A percentile compares a stretch with the other conserved stretches of the same genome.
phyloP scores from a whole-genome alignment of 2,888 invertebrate species.

The Trichopoda pennipes region DNA sequence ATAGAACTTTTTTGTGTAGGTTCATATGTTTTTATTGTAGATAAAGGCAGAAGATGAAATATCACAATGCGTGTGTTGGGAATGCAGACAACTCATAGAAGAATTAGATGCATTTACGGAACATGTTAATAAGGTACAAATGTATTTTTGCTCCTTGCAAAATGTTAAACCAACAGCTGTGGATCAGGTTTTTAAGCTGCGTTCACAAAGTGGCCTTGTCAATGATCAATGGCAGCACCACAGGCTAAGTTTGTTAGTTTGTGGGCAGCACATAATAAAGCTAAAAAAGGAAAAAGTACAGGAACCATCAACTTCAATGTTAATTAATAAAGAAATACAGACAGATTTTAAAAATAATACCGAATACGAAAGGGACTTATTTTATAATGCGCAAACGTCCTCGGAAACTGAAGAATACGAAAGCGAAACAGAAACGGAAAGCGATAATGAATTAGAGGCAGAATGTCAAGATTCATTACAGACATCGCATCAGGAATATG shows the following conservation, averaged over 20 bases:
- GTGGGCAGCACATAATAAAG: constrained; percentile 72
- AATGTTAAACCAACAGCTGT: constrained; percentile 69
- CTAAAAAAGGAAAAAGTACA: constrained; percentile 1
- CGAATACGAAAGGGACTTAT: not conserved
- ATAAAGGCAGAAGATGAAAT: constrained; percentile 75
- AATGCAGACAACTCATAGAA: constrained; percentile 74
- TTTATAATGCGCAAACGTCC: not conserved
- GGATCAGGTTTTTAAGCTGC: constrained; percentile 70
- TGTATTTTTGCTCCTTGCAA: constrained; percentile 73
- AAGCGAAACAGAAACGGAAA: constrained; percentile 21
- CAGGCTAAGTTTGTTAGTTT: too few relatives aligned
- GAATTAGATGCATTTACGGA: constrained; percentile 75
- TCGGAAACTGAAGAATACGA: constrained; percentile 8
- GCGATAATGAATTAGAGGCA: constrained; percentile 26
- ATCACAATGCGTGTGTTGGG: constrained; percentile 74
- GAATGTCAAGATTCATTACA: constrained; percentile 20
- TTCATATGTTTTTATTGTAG: constrained; percentile 64
- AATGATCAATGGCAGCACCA: constrained; percentile 72
- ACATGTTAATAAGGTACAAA: constrained; percentile 76
- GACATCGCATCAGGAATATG: not conserved
- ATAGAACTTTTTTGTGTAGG: not conserved
- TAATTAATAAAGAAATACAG: constrained; percentile 48
- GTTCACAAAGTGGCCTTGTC: constrained; percentile 73
- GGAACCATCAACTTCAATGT: not conserved
- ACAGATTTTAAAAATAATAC: constrained; percentile 23